These are phyloP conservation scores for Lypha dubia DNA, from an alignment of 2,888 invertebrate genomes.

Conservation along the genomic window DNA sequence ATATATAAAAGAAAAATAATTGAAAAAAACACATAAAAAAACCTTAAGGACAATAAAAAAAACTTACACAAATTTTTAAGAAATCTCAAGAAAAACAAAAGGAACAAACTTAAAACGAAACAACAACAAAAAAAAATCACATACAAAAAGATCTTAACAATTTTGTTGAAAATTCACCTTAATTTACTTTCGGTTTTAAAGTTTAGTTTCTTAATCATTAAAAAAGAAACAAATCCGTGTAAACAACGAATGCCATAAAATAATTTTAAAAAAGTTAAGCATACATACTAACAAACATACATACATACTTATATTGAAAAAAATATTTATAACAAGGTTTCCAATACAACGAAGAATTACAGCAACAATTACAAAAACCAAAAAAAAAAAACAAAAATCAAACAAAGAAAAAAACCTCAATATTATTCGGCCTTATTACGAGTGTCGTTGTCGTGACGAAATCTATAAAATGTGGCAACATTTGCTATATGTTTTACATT, in stretches of 20 bases:
- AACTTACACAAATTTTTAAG: conserved; percentile 67
- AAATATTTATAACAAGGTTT: conserved; percentile 73
- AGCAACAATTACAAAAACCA: conserved; percentile 39
- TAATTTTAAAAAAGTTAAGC: conserved; percentile 34
- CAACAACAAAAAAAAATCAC: background rate
- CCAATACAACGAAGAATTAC: conserved; percentile 75
- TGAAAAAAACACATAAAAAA: conserved; percentile 62
- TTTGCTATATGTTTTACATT: too few species aligned
- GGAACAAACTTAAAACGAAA: too few species aligned
- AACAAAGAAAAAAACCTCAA: conserved; percentile 52
- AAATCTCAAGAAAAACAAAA: background rate
- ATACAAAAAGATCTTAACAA: conserved; percentile 2
- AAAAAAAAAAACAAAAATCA: too few species aligned
- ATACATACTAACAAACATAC: background rate
- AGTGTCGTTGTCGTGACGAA: too few species aligned
- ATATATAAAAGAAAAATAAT: conserved; percentile 27
- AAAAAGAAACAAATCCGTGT: background rate
- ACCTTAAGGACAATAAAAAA: conserved; percentile 79
- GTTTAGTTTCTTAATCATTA: background rate
- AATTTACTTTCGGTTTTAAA: conserved; percentile 19
- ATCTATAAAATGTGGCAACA: too few species aligned
- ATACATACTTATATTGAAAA: conserved; percentile 10
- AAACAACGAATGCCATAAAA: conserved; percentile 61
- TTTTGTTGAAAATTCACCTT: background rate
- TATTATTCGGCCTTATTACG: too few species aligned